phyloP scores from a whole-genome alignment of 2,888 invertebrate species.

The Neoscelio sp. region DNA sequence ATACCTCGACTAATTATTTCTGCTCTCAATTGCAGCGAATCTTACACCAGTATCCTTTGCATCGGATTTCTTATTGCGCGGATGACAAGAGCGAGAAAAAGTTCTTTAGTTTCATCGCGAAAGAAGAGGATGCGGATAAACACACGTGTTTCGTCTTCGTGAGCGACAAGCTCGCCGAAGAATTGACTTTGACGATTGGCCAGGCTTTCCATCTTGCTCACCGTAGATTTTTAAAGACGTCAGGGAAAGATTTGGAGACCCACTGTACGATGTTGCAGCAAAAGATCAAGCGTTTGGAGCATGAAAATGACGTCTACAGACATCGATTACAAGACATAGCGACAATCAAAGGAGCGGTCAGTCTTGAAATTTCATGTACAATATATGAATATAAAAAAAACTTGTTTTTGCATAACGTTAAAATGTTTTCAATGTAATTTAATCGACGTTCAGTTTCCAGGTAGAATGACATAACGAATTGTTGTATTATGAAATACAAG shows the following conservation, averaged over 20 bases:
- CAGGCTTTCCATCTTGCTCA: constrained; percentile 99
- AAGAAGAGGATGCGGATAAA: constrained; percentile 89
- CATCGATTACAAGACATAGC: constrained; percentile 90
- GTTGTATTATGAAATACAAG: constrained; percentile 9
- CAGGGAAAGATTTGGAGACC: constrained; percentile 94
- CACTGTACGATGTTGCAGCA: constrained; percentile 91
- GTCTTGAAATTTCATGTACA: too few species aligned
- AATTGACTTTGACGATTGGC: constrained; percentile 98
- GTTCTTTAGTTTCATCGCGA: constrained; percentile 98
- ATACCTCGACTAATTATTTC: constrained; percentile 35
- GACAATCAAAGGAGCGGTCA: constrained; percentile 84
- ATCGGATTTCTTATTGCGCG: constrained; percentile 99
- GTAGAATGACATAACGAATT: constrained; percentile 39
- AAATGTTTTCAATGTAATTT: constrained; percentile 32
- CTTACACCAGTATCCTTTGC: constrained; percentile 97
- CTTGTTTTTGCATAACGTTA: constrained; percentile 34
- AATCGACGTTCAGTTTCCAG: constrained; percentile 16
- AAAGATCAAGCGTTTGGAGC: constrained; percentile 93
- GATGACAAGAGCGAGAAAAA: constrained; percentile 99
- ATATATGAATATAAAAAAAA: constrained; percentile 16
- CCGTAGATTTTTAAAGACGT: constrained; percentile 96
- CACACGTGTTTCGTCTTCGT: constrained; percentile 99
- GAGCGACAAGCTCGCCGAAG: constrained; percentile 98
- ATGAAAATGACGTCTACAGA: constrained; percentile 93
- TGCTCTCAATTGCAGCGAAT: constrained; percentile 89